Percentiles rank a stretch among this genome's conserved stretches.
Evolutionary conservation across 2,888 invertebrate genomes (phyloP).

Genomic region (Myopa tessellatipennis): DNA sequence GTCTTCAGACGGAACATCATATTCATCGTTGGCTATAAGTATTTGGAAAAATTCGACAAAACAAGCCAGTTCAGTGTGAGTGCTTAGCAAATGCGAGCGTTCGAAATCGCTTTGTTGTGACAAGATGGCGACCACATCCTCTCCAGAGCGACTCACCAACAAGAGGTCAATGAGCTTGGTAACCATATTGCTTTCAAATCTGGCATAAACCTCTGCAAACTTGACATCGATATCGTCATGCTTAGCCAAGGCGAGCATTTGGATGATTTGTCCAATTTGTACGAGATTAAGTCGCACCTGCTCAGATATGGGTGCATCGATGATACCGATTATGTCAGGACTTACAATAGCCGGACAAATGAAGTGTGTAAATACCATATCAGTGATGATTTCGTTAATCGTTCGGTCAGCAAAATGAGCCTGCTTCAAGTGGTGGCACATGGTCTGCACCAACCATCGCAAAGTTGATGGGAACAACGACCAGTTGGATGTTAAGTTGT

Average conservation of each 20-base stretch:
- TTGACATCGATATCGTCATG: constrained; percentile 83
- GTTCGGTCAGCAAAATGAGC: constrained; percentile 65
- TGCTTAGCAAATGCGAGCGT: constrained; percentile 76
- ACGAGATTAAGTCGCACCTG: constrained; percentile 90
- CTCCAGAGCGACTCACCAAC: constrained; percentile 67
- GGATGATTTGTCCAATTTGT: constrained; percentile 92
- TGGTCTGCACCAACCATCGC: constrained; percentile 90
- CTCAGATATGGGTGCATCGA: constrained; percentile 91
- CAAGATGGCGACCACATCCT: constrained; percentile 66
- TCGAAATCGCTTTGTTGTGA: constrained; percentile 71
- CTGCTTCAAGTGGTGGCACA: constrained; percentile 77
- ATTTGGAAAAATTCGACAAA: constrained; percentile 72
- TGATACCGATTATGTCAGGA: constrained; percentile 94
- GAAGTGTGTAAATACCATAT: constrained; percentile 92
- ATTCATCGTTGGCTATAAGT: constrained; percentile 64
- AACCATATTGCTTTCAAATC: constrained; percentile 84
- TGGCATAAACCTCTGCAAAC: constrained; percentile 80
- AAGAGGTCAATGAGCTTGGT: constrained; percentile 79
- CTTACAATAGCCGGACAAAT: constrained; percentile 97
- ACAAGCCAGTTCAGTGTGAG: constrained; percentile 75
- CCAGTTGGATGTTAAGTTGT: constrained; percentile 85
- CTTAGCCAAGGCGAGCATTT: constrained; percentile 87
- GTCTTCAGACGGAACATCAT: constrained; percentile 64
- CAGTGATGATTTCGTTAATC: constrained; percentile 81
- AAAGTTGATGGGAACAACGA: constrained; percentile 90